phyloP scores from a whole-genome alignment of 2,113 vertebrate species.

The Monopterus albus region DNA sequence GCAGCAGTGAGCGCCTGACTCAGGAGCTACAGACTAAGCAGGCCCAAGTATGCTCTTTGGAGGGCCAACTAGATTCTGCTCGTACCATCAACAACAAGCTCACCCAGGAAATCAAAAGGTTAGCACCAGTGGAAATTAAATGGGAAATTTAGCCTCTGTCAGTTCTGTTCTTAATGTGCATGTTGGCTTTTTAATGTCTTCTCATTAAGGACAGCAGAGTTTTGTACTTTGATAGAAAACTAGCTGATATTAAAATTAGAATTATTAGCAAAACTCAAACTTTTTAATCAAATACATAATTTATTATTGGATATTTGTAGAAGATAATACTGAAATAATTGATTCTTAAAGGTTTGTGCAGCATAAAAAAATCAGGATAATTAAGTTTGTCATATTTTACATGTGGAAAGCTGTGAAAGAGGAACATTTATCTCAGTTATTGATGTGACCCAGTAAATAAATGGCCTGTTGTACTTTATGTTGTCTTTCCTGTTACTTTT shows the following conservation, averaged over 20 bases:
- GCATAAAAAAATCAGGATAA: neutral
- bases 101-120: slow-evolving; percentile 84
- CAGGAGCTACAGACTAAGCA: slow-evolving; percentile 83
- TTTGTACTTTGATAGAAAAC: too few species aligned
- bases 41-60: slow-evolving; percentile 79
- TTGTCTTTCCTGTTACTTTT: neutral
- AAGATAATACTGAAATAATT: neutral
- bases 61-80: slow-evolving; percentile 82
- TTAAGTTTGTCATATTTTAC: too few species aligned
- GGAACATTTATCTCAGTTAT: neutral
- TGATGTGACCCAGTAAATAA: neutral
- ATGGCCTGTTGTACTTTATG: neutral
- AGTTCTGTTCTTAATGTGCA: neutral
- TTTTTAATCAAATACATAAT: neutral
- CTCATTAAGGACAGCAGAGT: neutral
- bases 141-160: neutral
- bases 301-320: neutral
- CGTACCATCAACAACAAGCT: slow-evolving; percentile 75
- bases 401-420: neutral
- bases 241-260: neutral
- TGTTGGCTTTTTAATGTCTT: neutral
- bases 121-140: slow-evolving; percentile 3
- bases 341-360: neutral
- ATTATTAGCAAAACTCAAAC: neutral
- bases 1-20: slow-evolving; percentile 67